Base-by-base conservation (phyloP, 2,113 vertebrate genomes). In the Callipepla squamata region DNA sequence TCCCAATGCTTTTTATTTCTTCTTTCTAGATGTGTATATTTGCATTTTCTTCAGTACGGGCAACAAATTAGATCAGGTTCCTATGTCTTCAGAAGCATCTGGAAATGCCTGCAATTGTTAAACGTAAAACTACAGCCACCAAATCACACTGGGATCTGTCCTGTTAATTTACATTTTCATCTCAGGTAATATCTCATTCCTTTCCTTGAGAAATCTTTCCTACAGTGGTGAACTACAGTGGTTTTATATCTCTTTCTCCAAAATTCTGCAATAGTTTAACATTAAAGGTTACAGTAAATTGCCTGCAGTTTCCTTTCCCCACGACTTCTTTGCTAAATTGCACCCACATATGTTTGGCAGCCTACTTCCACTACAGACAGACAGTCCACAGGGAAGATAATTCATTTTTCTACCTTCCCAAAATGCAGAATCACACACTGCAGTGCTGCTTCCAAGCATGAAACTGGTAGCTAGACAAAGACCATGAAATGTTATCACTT, bases 221-320 rank as follows among this genome's bases (percentile, higher is more conserved):
- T 55, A 47, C 26, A 28, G 7, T 32, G 32, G 44, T 40, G 38
- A 92, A 55, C 16, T 59, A 55, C 62, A 0, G 16, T n/a, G 51
- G 19, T 14, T 89, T 87, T 83, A 12, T 55, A 40, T 22, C 26
- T 72, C 36, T 18, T 62, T 67, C 57, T 75, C 73, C 53, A 65
- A 74, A 91, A 80, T 67, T 80, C 68, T 80, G 63, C 51, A 82
- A 26, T 9, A 92, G 57, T 70, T 89, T 85, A 81, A 87, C 40
- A 75, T 53, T 62, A 77, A 82, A 69, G 59, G 59, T 67, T 74
- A 73, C 67, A 80, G 42, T 51, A 87, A 91, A 79, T 69, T 80
- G 63, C 22, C 79, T 63, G 47, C 32, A 66, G 82, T 62, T 92
- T 80, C 59, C 59, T 74, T 85, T 28, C 25, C 17, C 9, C 20